Conservation (phyloP, 2,113 vertebrate species). For the Tragelaphus scriptus region DNA sequence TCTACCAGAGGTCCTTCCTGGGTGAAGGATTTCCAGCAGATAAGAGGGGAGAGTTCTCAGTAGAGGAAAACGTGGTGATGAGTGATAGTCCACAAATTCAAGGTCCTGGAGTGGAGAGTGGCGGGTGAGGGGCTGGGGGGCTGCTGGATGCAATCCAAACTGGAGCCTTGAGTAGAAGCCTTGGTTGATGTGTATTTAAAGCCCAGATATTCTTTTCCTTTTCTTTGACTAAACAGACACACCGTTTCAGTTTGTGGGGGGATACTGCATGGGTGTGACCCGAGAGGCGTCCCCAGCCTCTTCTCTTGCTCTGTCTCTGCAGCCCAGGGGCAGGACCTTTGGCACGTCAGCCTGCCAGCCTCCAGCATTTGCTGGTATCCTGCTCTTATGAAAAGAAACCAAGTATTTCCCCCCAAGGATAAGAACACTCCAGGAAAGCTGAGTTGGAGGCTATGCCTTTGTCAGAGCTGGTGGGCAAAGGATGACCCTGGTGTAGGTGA, state of each 20-base stretch:
- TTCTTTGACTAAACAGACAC: neutral
- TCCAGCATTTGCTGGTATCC: neutral
- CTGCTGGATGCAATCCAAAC: neutral
- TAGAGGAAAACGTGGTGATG: neutral
- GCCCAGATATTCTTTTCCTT: neutral
- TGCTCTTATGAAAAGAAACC: neutral
- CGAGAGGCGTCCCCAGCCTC: accelerated
- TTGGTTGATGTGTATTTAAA: neutral
- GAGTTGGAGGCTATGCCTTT: neutral
- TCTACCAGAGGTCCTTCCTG: neutral
- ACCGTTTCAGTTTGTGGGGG: neutral
- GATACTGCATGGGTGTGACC: accelerated
- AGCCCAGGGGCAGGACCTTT: too few relatives aligned
- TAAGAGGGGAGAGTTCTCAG: neutral
- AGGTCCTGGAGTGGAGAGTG: neutral
- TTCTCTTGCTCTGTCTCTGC: neutral
- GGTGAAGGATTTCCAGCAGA: neutral
- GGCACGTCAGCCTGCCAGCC: neutral
- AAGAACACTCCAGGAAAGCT: neutral
- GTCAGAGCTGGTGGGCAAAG: neutral
- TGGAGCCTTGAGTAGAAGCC: neutral
- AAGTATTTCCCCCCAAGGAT: neutral
- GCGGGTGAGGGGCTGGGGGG: accelerated
- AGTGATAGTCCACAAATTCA: accelerated
- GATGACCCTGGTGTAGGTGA: too few relatives aligned